Percentiles rank a stretch among this genome's conserved stretches.
These are phyloP conservation scores for Cottoperca gobio DNA, from an alignment of 2,797 vertebrate species.

Conservation along the genomic window DNA sequence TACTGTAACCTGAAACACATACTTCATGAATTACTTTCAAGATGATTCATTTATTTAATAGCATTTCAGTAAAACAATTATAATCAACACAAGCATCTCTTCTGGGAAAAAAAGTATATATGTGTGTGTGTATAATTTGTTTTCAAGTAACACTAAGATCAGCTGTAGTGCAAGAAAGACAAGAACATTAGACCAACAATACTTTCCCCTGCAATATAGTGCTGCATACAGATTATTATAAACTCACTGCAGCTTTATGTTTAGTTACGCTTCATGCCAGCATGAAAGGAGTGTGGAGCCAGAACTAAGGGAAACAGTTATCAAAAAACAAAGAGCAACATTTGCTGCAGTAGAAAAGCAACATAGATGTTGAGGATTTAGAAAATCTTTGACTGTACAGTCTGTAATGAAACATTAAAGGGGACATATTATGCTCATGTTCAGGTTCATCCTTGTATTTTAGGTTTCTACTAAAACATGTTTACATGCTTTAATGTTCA, in stretches of 20 bases:
- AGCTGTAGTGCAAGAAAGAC: not conserved
- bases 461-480: no score
- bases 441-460: no score
- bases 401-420: not conserved
- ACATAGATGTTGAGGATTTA: not conserved
- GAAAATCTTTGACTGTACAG: not conserved
- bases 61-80: not conserved
- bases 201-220: not conserved
- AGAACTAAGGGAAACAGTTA: not conserved
- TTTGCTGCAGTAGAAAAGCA: not conserved
- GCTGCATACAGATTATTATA: constrained; percentile 20
- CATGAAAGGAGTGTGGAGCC: not conserved
- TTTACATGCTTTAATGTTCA: no score
- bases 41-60: not conserved
- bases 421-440: no score
- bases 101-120: not conserved
- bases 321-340: not conserved
- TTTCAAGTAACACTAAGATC: not conserved
- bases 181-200: constrained; percentile 1
- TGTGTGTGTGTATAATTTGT: constrained; percentile 5
- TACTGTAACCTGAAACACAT: not conserved
- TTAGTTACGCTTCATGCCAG: constrained; percentile 32
- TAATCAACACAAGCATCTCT: not conserved
- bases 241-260: constrained; percentile 26
- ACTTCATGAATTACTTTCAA: not conserved